Evolutionary conservation across 1,140 invertebrate genomes (phyloP), one percentile per base, ranked within the genome.

Genomic region (Aphidius ervi): DNA sequence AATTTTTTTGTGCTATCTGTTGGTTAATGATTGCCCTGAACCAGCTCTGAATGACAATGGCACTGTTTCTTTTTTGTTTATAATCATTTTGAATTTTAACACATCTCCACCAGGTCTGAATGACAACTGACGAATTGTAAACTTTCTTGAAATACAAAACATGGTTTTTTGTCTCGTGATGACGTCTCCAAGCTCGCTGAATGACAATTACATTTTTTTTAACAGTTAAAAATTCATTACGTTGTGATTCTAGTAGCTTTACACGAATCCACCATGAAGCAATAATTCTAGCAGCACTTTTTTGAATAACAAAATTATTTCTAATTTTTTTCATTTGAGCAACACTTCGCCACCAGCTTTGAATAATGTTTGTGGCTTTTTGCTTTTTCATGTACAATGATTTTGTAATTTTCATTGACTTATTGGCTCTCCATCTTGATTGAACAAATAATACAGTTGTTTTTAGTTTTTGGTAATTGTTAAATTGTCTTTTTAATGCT

Each of bases 331-430:
- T 80, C 68, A 76, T 74, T 6, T 56, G 10, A 5, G 75, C 55
- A 52, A 72, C 70, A 7, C 75, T 70, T 70, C 70, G 79, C 63
- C 76, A 82, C 64, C 73, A 72, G 5, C 45, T 68, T 70, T 87
- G 85, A 41, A 87, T 71, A 3, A 65, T 49, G 8, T 74, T 66
- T 37, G 73, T 73, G 7, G 79, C 70, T 9, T 67, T 62, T 61
- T 70, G 74, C 10, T 80, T 64, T 43, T 65, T 47, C 16, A 79
- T 46, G 67, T 77, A 86, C 5, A 68, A 40, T 31, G 68, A 41
- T 45, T 74, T 74, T 31, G 77, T 65, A 46, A 64, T 63, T 58
- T 67, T 76, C 75, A 79, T 81, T 10, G 66, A 42, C 46, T 70
- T 66, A 20, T 69, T 70, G 0, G 78, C 79, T 68, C 76, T 76